Evolutionary conservation across 2,888 invertebrate species (phyloP).

Genomic region (Zhuqinia jingwanae): DNA sequence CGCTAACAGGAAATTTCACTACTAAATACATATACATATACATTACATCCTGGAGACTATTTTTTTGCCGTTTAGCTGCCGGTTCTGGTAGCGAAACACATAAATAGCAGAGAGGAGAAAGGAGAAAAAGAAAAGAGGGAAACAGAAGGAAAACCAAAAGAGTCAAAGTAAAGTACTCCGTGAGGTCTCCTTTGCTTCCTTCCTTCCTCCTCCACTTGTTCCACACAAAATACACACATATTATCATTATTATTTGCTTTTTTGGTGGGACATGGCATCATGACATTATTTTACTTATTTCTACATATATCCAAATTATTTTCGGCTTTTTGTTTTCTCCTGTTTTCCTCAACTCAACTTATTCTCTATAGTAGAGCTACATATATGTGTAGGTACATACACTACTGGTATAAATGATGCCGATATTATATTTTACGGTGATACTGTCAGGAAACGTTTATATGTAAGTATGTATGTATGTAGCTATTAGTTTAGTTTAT

Average conservation of each 20-base stretch:
- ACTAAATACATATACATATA: no score
- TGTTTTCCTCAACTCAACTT: background rate
- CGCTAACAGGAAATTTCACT: slow-evolving; percentile 51
- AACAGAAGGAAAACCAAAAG: background rate
- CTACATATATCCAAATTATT: slow-evolving; percentile 64
- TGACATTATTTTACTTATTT: slow-evolving; percentile 59
- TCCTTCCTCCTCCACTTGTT: background rate
- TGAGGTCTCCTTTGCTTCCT: slow-evolving; percentile 16
- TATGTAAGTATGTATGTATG: background rate
- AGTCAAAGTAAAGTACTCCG: slow-evolving; percentile 41
- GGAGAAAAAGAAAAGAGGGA: background rate
- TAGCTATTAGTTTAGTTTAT: background rate
- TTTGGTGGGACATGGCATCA: slow-evolving; percentile 52
- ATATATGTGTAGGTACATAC: background rate
- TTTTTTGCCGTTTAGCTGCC: slow-evolving; percentile 34
- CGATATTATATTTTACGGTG: slow-evolving; percentile 37
- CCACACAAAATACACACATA: background rate
- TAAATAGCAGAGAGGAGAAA: slow-evolving; percentile 56
- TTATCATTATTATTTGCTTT: slow-evolving; percentile 51
- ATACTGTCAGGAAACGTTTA: slow-evolving; percentile 11
- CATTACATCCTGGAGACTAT: slow-evolving; percentile 62
- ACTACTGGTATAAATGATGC: slow-evolving; percentile 21
- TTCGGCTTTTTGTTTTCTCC: slow-evolving; percentile 45
- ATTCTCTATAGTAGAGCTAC: background rate
- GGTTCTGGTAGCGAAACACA: slow-evolving; percentile 63